These are phyloP conservation scores for Lepeophtheirus salmonis DNA, from an alignment of 1,140 invertebrate species.

Conservation along the genomic window DNA sequence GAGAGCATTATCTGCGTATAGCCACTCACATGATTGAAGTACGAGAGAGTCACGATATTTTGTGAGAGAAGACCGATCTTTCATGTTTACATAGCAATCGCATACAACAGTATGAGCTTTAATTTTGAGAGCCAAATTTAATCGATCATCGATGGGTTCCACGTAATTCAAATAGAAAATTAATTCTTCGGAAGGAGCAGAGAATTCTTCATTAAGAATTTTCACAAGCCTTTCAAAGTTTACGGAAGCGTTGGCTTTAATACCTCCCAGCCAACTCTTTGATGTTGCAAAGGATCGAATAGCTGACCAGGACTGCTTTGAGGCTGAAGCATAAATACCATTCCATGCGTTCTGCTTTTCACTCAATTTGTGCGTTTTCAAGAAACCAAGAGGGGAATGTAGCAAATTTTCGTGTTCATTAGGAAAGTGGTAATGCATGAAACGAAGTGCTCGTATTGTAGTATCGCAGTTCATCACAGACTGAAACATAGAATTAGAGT, in stretches of 20 bases:
- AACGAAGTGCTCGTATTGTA: background rate
- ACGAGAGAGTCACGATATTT: background rate
- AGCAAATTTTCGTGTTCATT: slow-evolving; percentile 1
- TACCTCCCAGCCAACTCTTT: slow-evolving; percentile 9
- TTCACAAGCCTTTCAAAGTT: background rate
- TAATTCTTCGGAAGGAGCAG: background rate
- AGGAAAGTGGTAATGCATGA: background rate
- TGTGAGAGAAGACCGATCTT: background rate
- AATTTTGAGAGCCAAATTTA: background rate
- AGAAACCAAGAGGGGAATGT: background rate
- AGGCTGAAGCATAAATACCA: background rate
- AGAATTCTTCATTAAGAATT: background rate
- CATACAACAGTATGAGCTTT: background rate
- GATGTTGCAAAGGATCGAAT: background rate
- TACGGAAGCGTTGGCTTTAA: background rate
- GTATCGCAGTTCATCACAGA: background rate
- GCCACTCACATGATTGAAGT: slow-evolving; percentile 4
- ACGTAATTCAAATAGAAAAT: background rate
- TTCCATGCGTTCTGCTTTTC: slow-evolving; percentile 6
- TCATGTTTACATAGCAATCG: background rate
- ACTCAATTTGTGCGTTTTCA: slow-evolving; percentile 3
- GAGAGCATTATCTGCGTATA: slow-evolving; percentile 11
- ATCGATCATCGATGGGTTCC: background rate
- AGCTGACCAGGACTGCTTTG: background rate
- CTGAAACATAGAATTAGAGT: background rate